Conservation (phyloP, 2,888 invertebrate species). For the Chloroclysta siterata region DNA sequence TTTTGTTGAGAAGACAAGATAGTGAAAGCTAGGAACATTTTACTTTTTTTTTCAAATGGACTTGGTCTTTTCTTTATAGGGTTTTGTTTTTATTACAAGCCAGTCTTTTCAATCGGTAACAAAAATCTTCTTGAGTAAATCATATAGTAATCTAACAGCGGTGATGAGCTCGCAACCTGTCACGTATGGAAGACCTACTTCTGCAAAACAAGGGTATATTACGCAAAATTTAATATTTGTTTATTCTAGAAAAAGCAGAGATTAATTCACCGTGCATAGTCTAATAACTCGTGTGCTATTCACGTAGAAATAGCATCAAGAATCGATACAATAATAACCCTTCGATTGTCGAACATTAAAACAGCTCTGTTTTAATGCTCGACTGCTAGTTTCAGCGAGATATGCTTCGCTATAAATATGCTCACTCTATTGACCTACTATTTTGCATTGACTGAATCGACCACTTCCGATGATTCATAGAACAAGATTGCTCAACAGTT, state of each 20-base stretch:
- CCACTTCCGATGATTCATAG: slow-evolving; percentile 22
- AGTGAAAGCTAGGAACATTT: background rate
- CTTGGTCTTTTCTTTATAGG: background rate
- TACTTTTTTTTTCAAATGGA: background rate
- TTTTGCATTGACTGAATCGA: slow-evolving; percentile 27
- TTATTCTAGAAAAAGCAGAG: no score
- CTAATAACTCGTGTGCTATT: background rate
- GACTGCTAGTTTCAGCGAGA: slow-evolving; percentile 16
- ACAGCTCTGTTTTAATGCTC: no score
- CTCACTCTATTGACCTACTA: slow-evolving; percentile 25
- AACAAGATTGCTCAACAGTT: slow-evolving; percentile 5
- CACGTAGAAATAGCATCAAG: background rate
- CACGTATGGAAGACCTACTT: no score
- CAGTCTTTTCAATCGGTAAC: no score
- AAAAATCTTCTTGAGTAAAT: no score
- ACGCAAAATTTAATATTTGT: no score
- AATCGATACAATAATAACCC: slow-evolving; percentile 11
- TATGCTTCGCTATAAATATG: slow-evolving; percentile 17
- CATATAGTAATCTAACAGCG: no score
- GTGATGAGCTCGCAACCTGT: no score
- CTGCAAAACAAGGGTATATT: no score
- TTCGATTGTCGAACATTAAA: background rate
- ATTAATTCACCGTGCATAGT: background rate
- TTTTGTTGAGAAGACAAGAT: slow-evolving; percentile 4
- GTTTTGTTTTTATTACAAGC: no score